Evolutionary conservation across 2,113 vertebrate species (phyloP), one percentile per base, ranked within the genome.

Genomic region (Calyptommatus sinebrachiatus): DNA sequence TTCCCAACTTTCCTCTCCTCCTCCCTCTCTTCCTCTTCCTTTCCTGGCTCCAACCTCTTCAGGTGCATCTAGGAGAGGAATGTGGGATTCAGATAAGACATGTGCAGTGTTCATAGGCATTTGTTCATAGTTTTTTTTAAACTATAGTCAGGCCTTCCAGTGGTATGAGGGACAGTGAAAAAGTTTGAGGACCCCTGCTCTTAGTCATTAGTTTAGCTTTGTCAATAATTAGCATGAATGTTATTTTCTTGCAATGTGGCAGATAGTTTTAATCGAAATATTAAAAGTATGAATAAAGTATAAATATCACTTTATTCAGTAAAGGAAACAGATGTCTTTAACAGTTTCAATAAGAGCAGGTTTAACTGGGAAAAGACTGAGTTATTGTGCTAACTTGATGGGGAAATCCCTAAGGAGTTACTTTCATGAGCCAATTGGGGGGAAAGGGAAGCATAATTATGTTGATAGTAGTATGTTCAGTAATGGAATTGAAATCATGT

Each of bases 121-220:
- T n/a, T n/a, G n/a, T n/a, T n/a, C n/a, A n/a, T n/a, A n/a, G n/a
- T n/a, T n/a, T n/a, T n/a, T n/a, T n/a, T n/a, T n/a, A n/a, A n/a
- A n/a, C n/a, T n/a, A n/a, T n/a, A n/a, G n/a, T n/a, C n/a, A n/a
- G n/a, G n/a, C n/a, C n/a, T n/a, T n/a, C n/a, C n/a, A n/a, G n/a
- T n/a, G n/a, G n/a, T n/a, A n/a, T n/a, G n/a, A n/a, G n/a, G n/a
- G n/a, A n/a, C n/a, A n/a, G n/a, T n/a, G n/a, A n/a, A n/a, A n/a
- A n/a, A n/a, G n/a, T n/a, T n/a, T n/a, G n/a, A n/a, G n/a, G n/a
- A n/a, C n/a, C n/a, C n/a, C n/a, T n/a, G n/a, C n/a, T n/a, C 61
- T 71, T 26, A 85, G 78, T 50, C 86, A 89, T 91, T 84, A 91
- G 87, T 87, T 88, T 12, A 86, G 53, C 16, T 88, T 91, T 86